Base-by-base conservation (phyloP, 92 coral and sea anemone genomes). In the Siderastrea siderea region DNA sequence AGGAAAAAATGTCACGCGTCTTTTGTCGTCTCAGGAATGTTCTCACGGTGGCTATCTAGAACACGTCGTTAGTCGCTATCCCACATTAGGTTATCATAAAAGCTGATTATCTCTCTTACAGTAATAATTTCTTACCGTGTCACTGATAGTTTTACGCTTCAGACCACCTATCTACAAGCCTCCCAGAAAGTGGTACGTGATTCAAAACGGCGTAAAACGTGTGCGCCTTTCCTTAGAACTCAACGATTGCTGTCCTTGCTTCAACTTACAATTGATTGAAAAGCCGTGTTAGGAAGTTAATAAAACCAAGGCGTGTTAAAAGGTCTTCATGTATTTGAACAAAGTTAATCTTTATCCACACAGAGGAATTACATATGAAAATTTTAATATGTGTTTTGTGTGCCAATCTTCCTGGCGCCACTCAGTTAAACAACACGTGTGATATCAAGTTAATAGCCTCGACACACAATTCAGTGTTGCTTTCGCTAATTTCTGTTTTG, bases 371-470 rank as follows among this genome's bases (percentile, higher is more conserved):
- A 70, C 54, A 10, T 16, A n/a, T 82, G 50, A 49, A 82, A 43
- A 38, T 54, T 82, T 82, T 82, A 70, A 82, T 82, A 59, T 44
- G 86, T 69, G 74, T 51, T 49, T 38, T 80, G 73, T 80, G 50
- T 70, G 57, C 47, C 45, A 44, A 65, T 26, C 66, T 67, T 47
- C 59, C 44, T 44, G 47, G 47, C 75, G 86, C 53, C 68, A 57
- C 11, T 70, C 68, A 55, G 55, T 68, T 68, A 7, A 19, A 53
- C 48, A 53, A 43, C 44, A 80, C 67, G 62, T 69, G 68, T 55
- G 68, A 68, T 63, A 15, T 68, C 9, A 13, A 44, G 57, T 50
- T 62, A 62, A 62, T 45, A 47, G 73, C 60, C 38, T 79, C 6
- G 3, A 46, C 6, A 50, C n/a, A 67, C 75, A 65, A 50, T 66